Conservation (phyloP, 2,888 invertebrate genomes). For the Agapetus fuscipes region DNA sequence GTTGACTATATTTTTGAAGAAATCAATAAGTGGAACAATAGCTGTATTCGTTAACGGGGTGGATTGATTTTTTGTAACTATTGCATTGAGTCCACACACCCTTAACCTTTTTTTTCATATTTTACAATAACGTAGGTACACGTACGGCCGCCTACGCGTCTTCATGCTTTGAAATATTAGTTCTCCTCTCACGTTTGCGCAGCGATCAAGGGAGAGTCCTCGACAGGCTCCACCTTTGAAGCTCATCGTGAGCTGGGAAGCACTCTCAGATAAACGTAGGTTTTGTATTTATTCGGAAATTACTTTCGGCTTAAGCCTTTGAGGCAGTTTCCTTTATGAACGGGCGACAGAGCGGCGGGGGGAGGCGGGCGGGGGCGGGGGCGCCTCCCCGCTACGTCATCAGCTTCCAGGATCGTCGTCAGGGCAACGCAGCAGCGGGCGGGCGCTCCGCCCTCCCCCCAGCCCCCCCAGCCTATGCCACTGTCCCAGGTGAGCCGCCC, state of each 20-base stretch:
- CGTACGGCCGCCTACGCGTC: no score
- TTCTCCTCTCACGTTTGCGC: constrained; percentile 6
- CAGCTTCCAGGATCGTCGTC: constrained; percentile 20
- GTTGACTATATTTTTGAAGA: not conserved
- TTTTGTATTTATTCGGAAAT: constrained; percentile 22
- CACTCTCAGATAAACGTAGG: constrained; percentile 16
- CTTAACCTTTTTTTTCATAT: no score
- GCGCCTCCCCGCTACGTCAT: constrained; percentile 15
- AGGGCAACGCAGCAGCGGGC: constrained; percentile 9
- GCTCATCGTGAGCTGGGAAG: constrained; percentile 6
- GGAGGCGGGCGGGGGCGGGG: constrained; percentile 2
- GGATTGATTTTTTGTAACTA: not conserved
- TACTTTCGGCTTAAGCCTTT: constrained; percentile 21
- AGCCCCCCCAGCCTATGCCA: not conserved
- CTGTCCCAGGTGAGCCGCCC: constrained; percentile 12
- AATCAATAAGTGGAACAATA: not conserved
- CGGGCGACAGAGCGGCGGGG: constrained; percentile 3
- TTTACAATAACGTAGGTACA: no score
- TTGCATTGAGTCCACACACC: constrained; percentile 1
- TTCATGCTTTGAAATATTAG: constrained; percentile 3
- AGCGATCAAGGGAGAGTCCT: constrained; percentile 3
- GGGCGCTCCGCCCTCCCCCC: constrained; percentile 8
- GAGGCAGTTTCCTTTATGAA: constrained; percentile 19
- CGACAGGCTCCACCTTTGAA: constrained; percentile 12
- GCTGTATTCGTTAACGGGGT: not conserved